phyloP scores from a whole-genome alignment of 2,797 vertebrate genomes.

The Huso huso region DNA sequence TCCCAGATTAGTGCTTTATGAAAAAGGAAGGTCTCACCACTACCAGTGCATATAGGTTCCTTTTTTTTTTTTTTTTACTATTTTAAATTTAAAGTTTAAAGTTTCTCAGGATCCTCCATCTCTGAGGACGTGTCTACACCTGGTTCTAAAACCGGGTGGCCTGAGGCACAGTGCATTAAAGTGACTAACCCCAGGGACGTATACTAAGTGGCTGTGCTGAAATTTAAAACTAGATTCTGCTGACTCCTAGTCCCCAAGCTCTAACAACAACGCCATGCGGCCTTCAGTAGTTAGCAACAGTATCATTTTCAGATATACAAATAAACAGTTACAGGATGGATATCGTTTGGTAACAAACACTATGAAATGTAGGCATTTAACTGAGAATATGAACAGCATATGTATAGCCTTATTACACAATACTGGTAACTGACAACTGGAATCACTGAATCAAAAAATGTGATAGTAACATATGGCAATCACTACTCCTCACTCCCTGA shows the following conservation, averaged over 20 bases:
- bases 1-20: neutral
- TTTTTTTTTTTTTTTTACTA: conserved; percentile 16
- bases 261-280: neutral
- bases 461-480: too few relatives aligned
- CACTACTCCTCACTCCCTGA: too few relatives aligned
- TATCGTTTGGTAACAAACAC: too few relatives aligned
- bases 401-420: too few relatives aligned
- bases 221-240: neutral
- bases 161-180: conserved; percentile 17
- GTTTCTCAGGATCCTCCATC: conserved; percentile 48
- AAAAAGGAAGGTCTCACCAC: neutral
- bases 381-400: too few relatives aligned
- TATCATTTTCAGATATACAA: too few relatives aligned
- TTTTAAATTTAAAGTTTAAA: conserved; percentile 45
- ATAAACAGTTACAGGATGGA: too few relatives aligned
- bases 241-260: neutral
- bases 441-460: too few relatives aligned
- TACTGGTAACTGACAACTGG: too few relatives aligned
- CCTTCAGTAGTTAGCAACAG: neutral
- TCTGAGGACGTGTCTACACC: conserved; percentile 12
- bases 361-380: too few relatives aligned
- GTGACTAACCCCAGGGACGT: conserved; percentile 38
- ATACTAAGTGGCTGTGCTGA: conserved; percentile 9
- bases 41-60: neutral
- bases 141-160: neutral